phyloP scores from a whole-genome alignment of 2,888 invertebrate genomes.

The Dynastes grantii region DNA sequence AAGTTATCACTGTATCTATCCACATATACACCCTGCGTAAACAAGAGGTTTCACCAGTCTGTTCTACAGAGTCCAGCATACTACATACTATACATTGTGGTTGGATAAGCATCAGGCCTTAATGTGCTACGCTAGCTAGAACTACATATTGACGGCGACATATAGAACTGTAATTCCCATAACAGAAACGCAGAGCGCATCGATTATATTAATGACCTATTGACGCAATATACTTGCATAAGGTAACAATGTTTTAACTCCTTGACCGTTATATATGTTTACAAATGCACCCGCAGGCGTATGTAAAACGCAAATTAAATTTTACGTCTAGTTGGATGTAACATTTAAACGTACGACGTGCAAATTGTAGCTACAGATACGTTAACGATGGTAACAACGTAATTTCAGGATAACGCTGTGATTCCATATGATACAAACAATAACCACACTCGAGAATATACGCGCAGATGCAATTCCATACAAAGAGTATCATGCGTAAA shows the following conservation, averaged over 20 bases:
- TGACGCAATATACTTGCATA: slow-evolving; percentile 29
- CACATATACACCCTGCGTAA: slow-evolving; percentile 23
- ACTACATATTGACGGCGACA: slow-evolving; percentile 34
- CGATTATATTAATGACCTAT: slow-evolving; percentile 45
- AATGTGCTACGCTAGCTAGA: slow-evolving; percentile 30
- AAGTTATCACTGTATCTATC: slow-evolving; percentile 10
- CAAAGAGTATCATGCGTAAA: no score
- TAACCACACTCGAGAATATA: no score
- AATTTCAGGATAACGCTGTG: neutral
- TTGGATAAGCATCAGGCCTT: slow-evolving; percentile 36
- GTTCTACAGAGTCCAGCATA: neutral
- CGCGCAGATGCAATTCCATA: no score
- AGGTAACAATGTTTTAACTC: neutral
- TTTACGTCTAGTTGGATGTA: neutral
- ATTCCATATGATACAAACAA: no score
- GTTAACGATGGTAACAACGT: neutral
- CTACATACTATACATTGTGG: slow-evolving; percentile 18
- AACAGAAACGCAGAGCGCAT: slow-evolving; percentile 32
- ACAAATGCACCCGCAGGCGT: neutral
- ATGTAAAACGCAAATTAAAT: neutral
- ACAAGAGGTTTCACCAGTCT: slow-evolving; percentile 39
- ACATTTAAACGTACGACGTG: neutral
- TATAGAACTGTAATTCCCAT: slow-evolving; percentile 36
- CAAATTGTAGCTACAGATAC: neutral
- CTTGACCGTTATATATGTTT: neutral